Evolutionary conservation across 2,797 vertebrate genomes (phyloP), one percentile per base, ranked within the genome.

Genomic region (Premnoplex brunnescens): DNA sequence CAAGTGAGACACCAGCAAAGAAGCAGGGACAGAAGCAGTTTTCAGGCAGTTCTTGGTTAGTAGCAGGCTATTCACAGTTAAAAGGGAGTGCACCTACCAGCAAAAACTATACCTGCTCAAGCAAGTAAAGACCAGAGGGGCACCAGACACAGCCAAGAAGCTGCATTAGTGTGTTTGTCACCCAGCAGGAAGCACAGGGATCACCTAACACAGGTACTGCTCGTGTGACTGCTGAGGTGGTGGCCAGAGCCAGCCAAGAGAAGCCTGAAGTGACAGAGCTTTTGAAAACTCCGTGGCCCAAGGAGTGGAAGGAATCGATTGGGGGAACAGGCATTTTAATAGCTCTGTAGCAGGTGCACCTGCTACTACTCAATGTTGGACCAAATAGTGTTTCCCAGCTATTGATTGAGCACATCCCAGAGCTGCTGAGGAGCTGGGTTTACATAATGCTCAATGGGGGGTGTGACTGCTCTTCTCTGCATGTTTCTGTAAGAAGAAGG

Each of bases 351-450:
- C 39, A 86, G 73, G 63, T 91, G 96, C 96, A 97, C 95, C 95
- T 97, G 96, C 94, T 95, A 86, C 96, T 93, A 28, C 80, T 92
- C 88, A 76, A 55, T 90, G 85, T 52, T 69, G 34, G 72, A 56
- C 73, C 48, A 64, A 86, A 81, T 26, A 76, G 79, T 91, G 17
- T 93, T 91, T 92, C 66, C 69, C 37, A 96, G 8, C 77, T 94
- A 96, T 97, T 95, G 94, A 97, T 90, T 39, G 27, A 91, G 82
- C 49, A 36, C 43, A 81, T 59, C 89, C 91, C 91, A 43, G 55
- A 73, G 85, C 76, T 95, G 69, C 85, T 56, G 54, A 86, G 51
- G 51, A 81, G 41, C 54, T 78, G 21, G 6, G 91, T 83, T 72
- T 66, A 69, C 52, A 36, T 67, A 91, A 75, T 81, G 73, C 85